These are phyloP conservation scores for Ephestia elutella DNA, from an alignment of 1,140 invertebrate genomes.

Conservation along the genomic window DNA sequence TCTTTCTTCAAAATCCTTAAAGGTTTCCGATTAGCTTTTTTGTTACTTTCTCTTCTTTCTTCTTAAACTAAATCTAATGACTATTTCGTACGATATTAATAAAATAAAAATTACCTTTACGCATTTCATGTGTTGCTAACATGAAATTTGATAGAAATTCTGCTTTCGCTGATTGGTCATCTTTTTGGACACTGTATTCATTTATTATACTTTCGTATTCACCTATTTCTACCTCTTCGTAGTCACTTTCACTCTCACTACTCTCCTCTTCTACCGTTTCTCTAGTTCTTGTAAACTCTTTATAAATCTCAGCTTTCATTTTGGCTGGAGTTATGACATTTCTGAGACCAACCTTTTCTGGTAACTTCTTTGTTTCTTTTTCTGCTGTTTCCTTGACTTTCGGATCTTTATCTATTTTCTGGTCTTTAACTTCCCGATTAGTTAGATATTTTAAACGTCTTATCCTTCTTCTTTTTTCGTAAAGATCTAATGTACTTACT, in stretches of 20 bases:
- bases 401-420: constrained; percentile 27
- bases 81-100: background rate
- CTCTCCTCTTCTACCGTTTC: constrained; percentile 29
- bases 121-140: constrained; percentile 45
- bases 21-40: too few relatives aligned
- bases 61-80: too few relatives aligned
- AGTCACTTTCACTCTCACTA: constrained; percentile 59
- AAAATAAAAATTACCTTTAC: constrained; percentile 42
- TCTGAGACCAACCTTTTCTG: constrained; percentile 26
- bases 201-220: constrained; percentile 53
- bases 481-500: constrained; percentile 61
- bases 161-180: constrained; percentile 32
- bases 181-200: constrained; percentile 32
- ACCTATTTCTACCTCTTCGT: constrained; percentile 50
- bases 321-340: constrained; percentile 65
- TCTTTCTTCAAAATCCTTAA: too few relatives aligned
- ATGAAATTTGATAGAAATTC: constrained; percentile 59
- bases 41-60: background rate
- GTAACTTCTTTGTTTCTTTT: constrained; percentile 27
- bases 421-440: constrained; percentile 43
- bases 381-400: too few relatives aligned
- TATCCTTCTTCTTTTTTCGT: constrained; percentile 56
- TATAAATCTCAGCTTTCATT: constrained; percentile 58
- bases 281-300: constrained; percentile 51
- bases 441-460: constrained; percentile 50